Percentiles rank a stretch among this genome's conserved stretches.
phyloP scores from a whole-genome alignment of 2,113 vertebrate genomes.

The Calidris pugnax region DNA sequence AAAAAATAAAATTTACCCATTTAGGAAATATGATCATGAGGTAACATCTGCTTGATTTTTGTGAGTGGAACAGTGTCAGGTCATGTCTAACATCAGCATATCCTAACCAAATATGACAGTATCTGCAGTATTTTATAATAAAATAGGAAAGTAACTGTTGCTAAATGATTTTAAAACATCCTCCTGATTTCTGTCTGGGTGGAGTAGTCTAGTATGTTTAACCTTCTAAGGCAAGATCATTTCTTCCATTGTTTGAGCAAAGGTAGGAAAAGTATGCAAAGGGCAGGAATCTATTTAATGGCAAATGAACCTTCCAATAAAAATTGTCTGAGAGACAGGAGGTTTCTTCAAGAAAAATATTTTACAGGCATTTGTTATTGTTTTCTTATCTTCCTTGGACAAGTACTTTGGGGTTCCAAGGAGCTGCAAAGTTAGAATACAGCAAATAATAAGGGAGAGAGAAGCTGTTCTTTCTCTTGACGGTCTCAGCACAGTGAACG shows the following conservation, averaged over 20 bases:
- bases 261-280: slow-evolving; percentile 41
- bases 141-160: background rate
- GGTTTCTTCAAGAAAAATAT: slow-evolving; percentile 56
- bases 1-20: background rate
- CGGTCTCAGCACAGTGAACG: slow-evolving; percentile 49
- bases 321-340: slow-evolving; percentile 27
- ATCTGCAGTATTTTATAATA: background rate
- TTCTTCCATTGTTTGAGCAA: slow-evolving; percentile 59
- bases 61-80: background rate
- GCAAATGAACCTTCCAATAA: slow-evolving; percentile 51
- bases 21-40: background rate
- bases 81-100: background rate
- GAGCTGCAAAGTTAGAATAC: slow-evolving; percentile 54
- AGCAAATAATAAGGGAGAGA: slow-evolving; percentile 63
- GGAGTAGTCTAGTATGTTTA: slow-evolving; percentile 21
- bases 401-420: slow-evolving; percentile 38
- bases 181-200: slow-evolving; percentile 37
- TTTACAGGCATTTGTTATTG: slow-evolving; percentile 59
- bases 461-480: slow-evolving; percentile 42
- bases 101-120: background rate
- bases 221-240: slow-evolving; percentile 28
- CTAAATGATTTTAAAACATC: background rate
- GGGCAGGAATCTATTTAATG: slow-evolving; percentile 33
- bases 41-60: background rate
- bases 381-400: slow-evolving; percentile 63